phyloP scores from a whole-genome alignment of 1,140 invertebrate species.

The Macrocentrus cingulum region DNA sequence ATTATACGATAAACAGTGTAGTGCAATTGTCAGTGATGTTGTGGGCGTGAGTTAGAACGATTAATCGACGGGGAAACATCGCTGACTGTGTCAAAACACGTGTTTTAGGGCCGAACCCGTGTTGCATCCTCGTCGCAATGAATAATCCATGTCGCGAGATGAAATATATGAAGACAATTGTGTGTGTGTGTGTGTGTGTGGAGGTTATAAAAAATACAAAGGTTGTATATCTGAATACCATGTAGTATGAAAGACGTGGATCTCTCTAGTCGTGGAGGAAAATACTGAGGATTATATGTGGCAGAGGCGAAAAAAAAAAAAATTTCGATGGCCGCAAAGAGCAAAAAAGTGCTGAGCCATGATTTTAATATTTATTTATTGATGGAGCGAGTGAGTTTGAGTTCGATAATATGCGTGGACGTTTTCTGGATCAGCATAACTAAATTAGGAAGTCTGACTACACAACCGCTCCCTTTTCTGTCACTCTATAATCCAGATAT shows the following conservation, averaged over 20 bases:
- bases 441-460: conserved; percentile 21
- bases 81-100: conserved; percentile 30
- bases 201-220: background rate
- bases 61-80: conserved; percentile 10
- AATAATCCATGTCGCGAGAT: conserved; percentile 24
- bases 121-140: background rate
- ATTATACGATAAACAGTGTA: too few species aligned
- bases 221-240: conserved; percentile 1
- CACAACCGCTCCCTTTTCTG: conserved; percentile 26
- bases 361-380: conserved; percentile 40
- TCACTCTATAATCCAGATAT: conserved; percentile 27
- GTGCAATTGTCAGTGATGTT: background rate
- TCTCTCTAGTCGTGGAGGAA: too few species aligned
- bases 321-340: conserved; percentile 3
- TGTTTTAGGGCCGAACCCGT: conserved; percentile 21
- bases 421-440: conserved; percentile 35
- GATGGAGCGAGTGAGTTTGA: conserved; percentile 14
- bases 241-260: conserved; percentile 2
- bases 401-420: conserved; percentile 19
- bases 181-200: too few species aligned
- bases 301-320: conserved; percentile 8
- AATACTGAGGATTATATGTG: too few species aligned
- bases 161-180: background rate
- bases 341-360: conserved; percentile 40
- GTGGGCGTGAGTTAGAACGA: conserved; percentile 1